Conservation (phyloP, 2,888 invertebrate species). For the Dusona sp. region DNA sequence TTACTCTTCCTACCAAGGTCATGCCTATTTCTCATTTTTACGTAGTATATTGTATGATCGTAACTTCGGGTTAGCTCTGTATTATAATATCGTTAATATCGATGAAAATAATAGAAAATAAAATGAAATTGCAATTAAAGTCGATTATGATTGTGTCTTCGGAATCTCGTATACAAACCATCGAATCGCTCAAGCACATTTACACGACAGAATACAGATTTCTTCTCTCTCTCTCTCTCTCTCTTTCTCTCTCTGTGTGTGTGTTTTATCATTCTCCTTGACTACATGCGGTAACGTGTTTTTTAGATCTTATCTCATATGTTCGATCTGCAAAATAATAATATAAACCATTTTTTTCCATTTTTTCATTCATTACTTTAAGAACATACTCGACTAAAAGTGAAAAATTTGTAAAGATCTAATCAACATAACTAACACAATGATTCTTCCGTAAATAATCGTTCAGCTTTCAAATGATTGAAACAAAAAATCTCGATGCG, state of each 20-base stretch:
- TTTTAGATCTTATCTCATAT: conserved; percentile 22
- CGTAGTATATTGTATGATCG: not conserved
- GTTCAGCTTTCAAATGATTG: not conserved
- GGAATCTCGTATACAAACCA: conserved; percentile 40
- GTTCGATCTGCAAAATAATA: conserved; percentile 28
- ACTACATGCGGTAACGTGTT: conserved; percentile 50
- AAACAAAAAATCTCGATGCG: not conserved
- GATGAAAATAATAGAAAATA: conserved; percentile 28
- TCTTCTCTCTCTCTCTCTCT: no score
- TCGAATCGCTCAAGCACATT: conserved; percentile 45
- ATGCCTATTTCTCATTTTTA: not conserved
- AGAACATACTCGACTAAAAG: not conserved
- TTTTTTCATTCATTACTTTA: not conserved
- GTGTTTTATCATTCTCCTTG: conserved; percentile 23
- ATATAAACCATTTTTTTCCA: conserved; percentile 21
- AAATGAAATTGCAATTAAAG: conserved; percentile 27
- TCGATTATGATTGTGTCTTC: conserved; percentile 46
- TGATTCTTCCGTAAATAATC: not conserved
- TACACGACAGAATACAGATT: conserved; percentile 32
- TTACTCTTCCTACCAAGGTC: not conserved
- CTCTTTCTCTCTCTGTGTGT: not conserved
- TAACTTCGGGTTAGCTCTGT: conserved; percentile 29
- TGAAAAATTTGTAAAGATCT: conserved; percentile 5
- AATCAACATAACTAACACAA: not conserved
- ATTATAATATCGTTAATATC: conserved; percentile 26